Base-by-base conservation (phyloP, 2,113 vertebrate species). In the Hystrix brachyura region DNA sequence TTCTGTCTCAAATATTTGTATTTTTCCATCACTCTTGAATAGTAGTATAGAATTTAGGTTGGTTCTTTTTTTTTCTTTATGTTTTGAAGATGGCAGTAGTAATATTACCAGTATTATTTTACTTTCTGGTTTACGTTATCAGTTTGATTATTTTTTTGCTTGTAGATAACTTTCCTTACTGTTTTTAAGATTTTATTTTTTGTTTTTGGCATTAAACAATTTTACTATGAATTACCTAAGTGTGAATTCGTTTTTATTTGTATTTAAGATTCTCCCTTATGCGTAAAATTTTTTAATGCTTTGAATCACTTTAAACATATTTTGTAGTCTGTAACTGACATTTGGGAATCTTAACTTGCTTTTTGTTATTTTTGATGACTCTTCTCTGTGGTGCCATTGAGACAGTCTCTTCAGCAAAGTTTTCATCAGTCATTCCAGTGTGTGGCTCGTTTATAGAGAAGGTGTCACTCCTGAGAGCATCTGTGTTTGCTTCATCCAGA, bases 181-280 rank as follows among this genome's bases (percentile, higher is more conserved):
- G 71, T 92, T 91, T 88, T 55, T 62, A 90, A 86, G 23, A 48
- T 72, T 84, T 83, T 87, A 51, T 76, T 71, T 90, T 95, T 62
- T 93, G 65, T 67, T 29, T 91, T 69, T 57, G 38, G 12, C 38
- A 15, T 92, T 86, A 51, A 95, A 46, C 65, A n/a, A 27, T 96
- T 91, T 92, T 19, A 59, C 34, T 87, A 23, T 62, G 46, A 69
- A 8, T 94, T 82, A n/a, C 90, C 25, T 86, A 84, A 76, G 17
- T 82, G 6, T 78, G 12, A 4, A 51, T 90, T 91, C 92, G 65
- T 91, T 96, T 74, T 85, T 85, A 93, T n/a, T 78, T 87, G 71
- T 48, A 53, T 12, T 81, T 62, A 57, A 95, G 71, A 87, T 17
- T 91, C 95, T 29, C 11, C 3, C 7, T 88, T 88, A 88, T 55